Evolutionary conservation across 2,113 vertebrate genomes (phyloP).

Genomic region (Ictalurus punctatus): DNA sequence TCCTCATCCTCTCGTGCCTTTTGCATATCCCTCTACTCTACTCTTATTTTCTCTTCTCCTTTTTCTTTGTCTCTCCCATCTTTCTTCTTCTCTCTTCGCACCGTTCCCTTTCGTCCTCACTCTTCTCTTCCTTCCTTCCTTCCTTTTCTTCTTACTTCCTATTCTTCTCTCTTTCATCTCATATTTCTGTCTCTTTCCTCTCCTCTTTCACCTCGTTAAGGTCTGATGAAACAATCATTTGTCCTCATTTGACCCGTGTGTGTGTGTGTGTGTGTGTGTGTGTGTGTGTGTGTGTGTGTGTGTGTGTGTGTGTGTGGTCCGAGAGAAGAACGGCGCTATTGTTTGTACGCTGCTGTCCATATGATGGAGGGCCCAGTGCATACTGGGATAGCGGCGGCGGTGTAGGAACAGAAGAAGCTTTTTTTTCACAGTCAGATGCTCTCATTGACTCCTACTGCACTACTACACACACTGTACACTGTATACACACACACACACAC

Average conservation of each 20-base stretch:
- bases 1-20: neutral
- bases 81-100: neutral
- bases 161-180: neutral
- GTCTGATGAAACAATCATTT: conserved; percentile 29
- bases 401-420: conserved; percentile 31
- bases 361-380: conserved; percentile 42
- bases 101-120: neutral
- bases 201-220: neutral
- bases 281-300: conserved; percentile 29
- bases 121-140: neutral
- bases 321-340: conserved; percentile 38
- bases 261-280: conserved; percentile 28
- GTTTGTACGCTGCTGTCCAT: conserved; percentile 39
- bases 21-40: neutral
- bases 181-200: neutral
- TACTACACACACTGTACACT: neutral
- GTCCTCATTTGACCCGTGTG: conserved; percentile 4
- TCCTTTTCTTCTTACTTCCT: neutral
- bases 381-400: conserved; percentile 35
- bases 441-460: conserved; percentile 50
- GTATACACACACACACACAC: conserved; percentile 9
- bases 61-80: neutral
- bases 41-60: neutral
- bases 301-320: conserved; percentile 15
- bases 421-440: conserved; percentile 49